phyloP scores from a whole-genome alignment of 2,888 invertebrate genomes.

The Callosobruchus maculatus region DNA sequence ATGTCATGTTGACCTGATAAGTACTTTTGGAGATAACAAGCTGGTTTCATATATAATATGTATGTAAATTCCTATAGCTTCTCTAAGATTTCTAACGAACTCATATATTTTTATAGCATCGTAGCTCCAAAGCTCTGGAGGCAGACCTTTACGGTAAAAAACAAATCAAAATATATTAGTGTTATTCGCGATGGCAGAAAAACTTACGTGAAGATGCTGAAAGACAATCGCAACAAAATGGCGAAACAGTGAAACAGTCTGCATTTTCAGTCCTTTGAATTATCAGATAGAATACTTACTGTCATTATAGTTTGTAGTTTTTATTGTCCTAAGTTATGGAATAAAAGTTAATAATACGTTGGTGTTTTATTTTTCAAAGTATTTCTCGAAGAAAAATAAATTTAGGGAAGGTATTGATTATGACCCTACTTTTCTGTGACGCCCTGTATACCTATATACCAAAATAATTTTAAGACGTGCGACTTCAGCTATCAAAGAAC shows the following conservation, averaged over 20 bases:
- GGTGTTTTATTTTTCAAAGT: not conserved
- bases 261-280: not conserved
- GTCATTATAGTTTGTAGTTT: not conserved
- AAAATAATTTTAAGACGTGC: too few species aligned
- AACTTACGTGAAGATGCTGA: slow-evolving; percentile 24
- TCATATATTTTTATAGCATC: slow-evolving; percentile 17
- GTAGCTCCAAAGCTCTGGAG: slow-evolving; percentile 20
- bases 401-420: too few species aligned
- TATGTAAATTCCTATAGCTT: too few species aligned
- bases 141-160: slow-evolving; percentile 22
- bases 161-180: slow-evolving; percentile 25
- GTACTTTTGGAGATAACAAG: too few species aligned
- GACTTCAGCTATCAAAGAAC: too few species aligned
- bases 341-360: not conserved
- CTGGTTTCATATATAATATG: too few species aligned
- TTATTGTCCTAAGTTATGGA: not conserved
- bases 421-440: too few species aligned
- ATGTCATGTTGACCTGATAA: too few species aligned
- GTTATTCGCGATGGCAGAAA: slow-evolving; percentile 16
- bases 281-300: not conserved
- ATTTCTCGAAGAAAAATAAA: too few species aligned
- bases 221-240: slow-evolving; percentile 24
- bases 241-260: not conserved
- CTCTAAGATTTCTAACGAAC: not conserved
- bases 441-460: too few species aligned